Conservation (phyloP, 2,888 invertebrate genomes). For the Hydrotaea diabolus region DNA sequence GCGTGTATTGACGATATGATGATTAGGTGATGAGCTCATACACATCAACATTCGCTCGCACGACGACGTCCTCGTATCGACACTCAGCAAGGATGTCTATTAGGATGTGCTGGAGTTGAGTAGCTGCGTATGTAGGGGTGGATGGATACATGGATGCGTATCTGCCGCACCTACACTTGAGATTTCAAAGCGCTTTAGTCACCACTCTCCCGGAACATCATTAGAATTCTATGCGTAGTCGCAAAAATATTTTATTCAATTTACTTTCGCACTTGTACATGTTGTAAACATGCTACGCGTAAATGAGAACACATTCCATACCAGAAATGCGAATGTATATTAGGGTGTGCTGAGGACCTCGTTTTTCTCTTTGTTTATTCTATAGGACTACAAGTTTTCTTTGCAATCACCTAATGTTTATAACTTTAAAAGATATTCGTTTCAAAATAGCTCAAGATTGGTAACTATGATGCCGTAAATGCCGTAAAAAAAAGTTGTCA, state of each 20-base stretch:
- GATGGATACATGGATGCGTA: not conserved
- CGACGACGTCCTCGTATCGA: not conserved
- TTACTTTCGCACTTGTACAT: not conserved
- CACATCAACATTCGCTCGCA: not conserved
- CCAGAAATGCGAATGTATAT: not conserved
- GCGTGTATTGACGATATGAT: slow-evolving; percentile 26
- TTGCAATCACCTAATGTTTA: too few species aligned
- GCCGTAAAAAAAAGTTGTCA: too few species aligned
- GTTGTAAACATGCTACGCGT: not conserved
- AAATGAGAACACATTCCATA: not conserved
- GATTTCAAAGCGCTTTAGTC: slow-evolving; percentile 50
- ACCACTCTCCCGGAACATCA: not conserved
- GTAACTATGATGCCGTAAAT: too few species aligned
- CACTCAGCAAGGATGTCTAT: not conserved
- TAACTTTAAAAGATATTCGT: too few species aligned
- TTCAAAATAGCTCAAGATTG: too few species aligned
- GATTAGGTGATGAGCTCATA: slow-evolving; percentile 26
- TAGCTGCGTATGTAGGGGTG: too few species aligned
- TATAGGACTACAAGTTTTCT: too few species aligned
- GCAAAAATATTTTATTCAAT: slow-evolving; percentile 42
- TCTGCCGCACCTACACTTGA: slow-evolving; percentile 43
- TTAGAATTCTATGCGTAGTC: slow-evolving; percentile 36
- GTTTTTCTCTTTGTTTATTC: too few species aligned
- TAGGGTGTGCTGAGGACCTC: too few species aligned
- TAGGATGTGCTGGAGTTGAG: not conserved